Conservation (phyloP, 2,888 invertebrate genomes). For the Cenopis cana region DNA sequence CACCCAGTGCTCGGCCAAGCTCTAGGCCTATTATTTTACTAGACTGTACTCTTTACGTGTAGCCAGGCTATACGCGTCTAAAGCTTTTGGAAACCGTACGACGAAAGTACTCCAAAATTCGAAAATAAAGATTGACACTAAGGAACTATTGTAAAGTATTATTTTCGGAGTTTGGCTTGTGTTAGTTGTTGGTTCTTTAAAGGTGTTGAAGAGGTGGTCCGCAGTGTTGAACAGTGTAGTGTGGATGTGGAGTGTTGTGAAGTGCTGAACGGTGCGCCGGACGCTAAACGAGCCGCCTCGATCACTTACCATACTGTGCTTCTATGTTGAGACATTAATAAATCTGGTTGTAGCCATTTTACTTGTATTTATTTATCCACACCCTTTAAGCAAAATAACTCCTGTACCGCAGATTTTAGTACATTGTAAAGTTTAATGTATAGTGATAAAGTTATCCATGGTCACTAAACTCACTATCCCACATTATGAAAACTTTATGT, state of each 20-base stretch:
- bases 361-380: constrained; percentile 51
- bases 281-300: constrained; percentile 39
- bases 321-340: constrained; percentile 76
- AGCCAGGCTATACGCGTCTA: constrained; percentile 1
- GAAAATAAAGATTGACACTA: constrained; percentile 4
- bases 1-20: neutral
- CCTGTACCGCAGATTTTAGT: no score
- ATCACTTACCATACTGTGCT: constrained; percentile 63
- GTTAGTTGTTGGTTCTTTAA: constrained; percentile 1
- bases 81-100: constrained; percentile 23
- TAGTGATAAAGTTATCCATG: neutral
- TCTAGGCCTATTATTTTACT: neutral
- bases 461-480: neutral
- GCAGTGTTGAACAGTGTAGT: constrained; percentile 10
- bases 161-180: constrained; percentile 21
- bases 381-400: neutral
- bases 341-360: constrained; percentile 73
- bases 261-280: constrained; percentile 17
- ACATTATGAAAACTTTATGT: neutral
- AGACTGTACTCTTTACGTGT: neutral
- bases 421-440: neutral
- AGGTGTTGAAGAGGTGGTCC: constrained; percentile 14
- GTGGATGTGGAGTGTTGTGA: neutral
- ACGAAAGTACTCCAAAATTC: constrained; percentile 13
- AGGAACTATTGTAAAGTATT: neutral